Percentiles rank a stretch among this genome's conserved stretches.
phyloP scores from a whole-genome alignment of 2,113 vertebrate species.

The Cryptomyrus ogoouensis region DNA sequence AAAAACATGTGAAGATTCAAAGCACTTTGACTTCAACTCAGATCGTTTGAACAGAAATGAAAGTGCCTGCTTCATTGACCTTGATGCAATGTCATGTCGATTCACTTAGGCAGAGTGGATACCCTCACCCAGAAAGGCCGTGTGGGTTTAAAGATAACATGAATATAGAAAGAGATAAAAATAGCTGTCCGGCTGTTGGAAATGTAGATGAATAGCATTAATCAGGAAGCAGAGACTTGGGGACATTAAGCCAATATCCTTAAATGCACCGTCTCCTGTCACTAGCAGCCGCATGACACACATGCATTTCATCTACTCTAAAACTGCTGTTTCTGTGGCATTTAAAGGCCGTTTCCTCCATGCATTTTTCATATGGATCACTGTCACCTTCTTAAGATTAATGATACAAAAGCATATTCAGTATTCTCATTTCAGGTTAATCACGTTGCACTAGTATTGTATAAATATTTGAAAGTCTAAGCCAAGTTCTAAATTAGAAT shows the following conservation, averaged over 20 bases:
- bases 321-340: conserved; percentile 55
- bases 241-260: conserved; percentile 62
- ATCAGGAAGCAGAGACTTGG: conserved; percentile 59
- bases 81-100: neutral
- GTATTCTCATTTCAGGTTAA: neutral
- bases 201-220: conserved; percentile 61
- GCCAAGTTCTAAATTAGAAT: neutral
- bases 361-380: neutral
- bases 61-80: neutral
- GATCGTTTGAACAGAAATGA: neutral
- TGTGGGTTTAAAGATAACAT: conserved; percentile 13
- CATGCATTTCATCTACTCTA: conserved; percentile 56
- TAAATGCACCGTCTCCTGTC: conserved; percentile 57
- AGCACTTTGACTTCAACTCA: neutral
- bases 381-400: neutral
- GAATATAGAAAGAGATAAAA: conserved; percentile 18
- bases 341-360: conserved; percentile 10
- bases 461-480: neutral
- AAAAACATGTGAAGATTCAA: neutral
- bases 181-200: conserved; percentile 45
- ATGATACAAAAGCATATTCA: neutral
- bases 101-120: neutral
- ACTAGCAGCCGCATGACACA: conserved; percentile 64
- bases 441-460: neutral
- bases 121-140: neutral